Evolutionary conservation across 2,113 vertebrate species (phyloP).

Genomic region (Cathartes aura): DNA sequence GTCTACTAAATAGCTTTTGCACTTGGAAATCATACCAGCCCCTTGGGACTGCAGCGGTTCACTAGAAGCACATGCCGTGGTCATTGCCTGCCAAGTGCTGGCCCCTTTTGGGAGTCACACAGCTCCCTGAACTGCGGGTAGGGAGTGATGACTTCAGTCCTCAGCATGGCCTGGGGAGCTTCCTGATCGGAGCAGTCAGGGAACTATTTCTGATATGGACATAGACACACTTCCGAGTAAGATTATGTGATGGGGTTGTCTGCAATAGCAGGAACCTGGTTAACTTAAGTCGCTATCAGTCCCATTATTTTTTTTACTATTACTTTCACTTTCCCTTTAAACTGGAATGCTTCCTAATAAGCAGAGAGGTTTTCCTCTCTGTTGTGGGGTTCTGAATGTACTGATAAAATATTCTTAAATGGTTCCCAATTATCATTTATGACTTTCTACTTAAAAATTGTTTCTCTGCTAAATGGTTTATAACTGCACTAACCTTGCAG

Average conservation of each 20-base stretch:
- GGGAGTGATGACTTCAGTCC: not conserved
- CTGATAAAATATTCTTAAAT: not conserved
- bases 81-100: not conserved
- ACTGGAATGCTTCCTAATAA: not conserved
- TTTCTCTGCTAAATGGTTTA: not conserved
- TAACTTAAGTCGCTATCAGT: not conserved
- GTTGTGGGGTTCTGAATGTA: not conserved
- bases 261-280: not conserved
- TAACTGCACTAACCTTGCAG: not conserved
- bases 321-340: not conserved
- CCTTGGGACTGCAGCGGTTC: fast-evolving
- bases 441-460: not conserved
- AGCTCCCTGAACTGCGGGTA: fast-evolving
- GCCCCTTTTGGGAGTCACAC: no score
- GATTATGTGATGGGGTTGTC: not conserved
- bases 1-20: not conserved
- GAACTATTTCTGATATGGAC: not conserved
- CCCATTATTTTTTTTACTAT: not conserved
- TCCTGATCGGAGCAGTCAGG: not conserved
- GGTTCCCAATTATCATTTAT: not conserved
- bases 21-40: fast-evolving
- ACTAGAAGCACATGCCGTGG: fast-evolving
- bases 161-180: not conserved
- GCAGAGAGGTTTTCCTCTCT: not conserved
- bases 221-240: not conserved